These are phyloP conservation scores for Dicrostonyx torquatus DNA, from an alignment of 2,797 vertebrate genomes.

Conservation along the genomic window DNA sequence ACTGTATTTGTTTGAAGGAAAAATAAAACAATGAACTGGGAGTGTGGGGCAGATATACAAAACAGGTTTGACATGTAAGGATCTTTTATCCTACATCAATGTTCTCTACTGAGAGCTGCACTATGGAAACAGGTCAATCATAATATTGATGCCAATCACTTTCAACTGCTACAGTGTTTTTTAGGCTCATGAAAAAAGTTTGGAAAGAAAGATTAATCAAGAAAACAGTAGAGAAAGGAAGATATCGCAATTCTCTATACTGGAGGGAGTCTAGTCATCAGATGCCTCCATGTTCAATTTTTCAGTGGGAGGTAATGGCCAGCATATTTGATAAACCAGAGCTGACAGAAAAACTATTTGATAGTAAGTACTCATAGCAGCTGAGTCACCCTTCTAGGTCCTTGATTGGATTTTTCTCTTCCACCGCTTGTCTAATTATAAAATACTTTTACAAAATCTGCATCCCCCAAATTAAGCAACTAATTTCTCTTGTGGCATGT, in stretches of 20 bases:
- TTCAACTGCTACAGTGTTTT: neutral
- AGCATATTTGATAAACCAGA: neutral
- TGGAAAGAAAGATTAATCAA: neutral
- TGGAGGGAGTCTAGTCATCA: neutral
- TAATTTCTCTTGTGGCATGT: neutral
- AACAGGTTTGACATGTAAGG: neutral
- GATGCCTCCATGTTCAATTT: neutral
- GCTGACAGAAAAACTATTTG: neutral
- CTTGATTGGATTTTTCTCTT: neutral
- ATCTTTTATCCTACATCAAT: neutral
- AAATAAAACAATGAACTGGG: neutral
- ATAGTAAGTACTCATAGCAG: neutral
- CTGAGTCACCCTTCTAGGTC: neutral
- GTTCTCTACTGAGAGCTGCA: neutral
- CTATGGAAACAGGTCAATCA: neutral
- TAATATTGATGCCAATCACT: neutral
- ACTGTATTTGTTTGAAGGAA: neutral
- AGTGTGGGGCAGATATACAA: neutral
- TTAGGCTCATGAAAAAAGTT: neutral
- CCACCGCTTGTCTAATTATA: neutral
- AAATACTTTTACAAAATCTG: neutral
- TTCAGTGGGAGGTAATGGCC: neutral
- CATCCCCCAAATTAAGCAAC: neutral
- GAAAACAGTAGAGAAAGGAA: neutral
- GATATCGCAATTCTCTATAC: neutral